Evolutionary conservation across 2,113 vertebrate species (phyloP).

Genomic region (Sinocyclocheilus anshuiensis): DNA sequence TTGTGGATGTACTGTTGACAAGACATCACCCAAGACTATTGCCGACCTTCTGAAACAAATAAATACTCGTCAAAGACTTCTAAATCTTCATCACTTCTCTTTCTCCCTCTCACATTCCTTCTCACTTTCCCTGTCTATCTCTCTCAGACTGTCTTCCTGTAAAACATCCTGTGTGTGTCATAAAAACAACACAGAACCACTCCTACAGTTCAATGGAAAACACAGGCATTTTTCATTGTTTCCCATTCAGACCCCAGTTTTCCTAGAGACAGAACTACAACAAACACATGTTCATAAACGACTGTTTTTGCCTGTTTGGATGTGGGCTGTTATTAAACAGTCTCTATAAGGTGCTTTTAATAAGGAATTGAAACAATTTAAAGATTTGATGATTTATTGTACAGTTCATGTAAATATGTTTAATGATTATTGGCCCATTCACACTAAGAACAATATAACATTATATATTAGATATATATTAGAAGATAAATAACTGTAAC

Average conservation of each 20-base stretch:
- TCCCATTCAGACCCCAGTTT: conserved; percentile 48
- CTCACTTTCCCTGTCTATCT: not conserved
- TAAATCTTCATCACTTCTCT: not conserved
- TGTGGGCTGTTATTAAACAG: not conserved
- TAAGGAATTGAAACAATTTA: not conserved
- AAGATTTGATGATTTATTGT: not conserved
- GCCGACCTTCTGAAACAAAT: conserved; percentile 4
- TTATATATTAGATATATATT: too few species aligned
- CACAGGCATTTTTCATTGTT: conserved; percentile 48
- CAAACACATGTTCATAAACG: not conserved
- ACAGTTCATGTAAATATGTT: not conserved
- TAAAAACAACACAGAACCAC: conserved; percentile 58
- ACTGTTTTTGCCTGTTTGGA: not conserved
- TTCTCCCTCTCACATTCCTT: not conserved
- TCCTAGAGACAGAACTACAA: not conserved
- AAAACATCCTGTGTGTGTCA: conserved; percentile 52
- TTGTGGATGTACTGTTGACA: not conserved
- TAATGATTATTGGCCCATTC: not conserved
- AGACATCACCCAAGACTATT: not conserved
- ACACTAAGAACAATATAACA: not conserved
- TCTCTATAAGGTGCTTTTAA: not conserved
- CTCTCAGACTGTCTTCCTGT: conserved; percentile 34
- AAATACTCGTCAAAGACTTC: not conserved
- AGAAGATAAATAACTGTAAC: not conserved
- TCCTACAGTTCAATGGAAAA: conserved; percentile 44